Base-by-base conservation (phyloP, 2,888 invertebrate species). In the Xylota segnis region DNA sequence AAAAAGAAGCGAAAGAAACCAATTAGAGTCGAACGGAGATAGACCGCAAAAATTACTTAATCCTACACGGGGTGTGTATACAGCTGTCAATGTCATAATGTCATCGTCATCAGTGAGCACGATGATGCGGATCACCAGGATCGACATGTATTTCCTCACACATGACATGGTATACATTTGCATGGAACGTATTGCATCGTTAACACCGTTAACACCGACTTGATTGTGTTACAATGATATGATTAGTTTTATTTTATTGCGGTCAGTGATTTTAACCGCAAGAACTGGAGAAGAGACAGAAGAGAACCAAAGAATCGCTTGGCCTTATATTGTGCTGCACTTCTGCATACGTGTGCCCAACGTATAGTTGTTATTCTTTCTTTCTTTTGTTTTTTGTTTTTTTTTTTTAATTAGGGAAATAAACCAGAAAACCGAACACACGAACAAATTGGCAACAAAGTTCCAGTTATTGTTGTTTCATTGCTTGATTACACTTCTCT, bases 351-450 rank as follows among this genome's bases (percentile, higher is more conserved):
- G 47, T 61, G 61, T 52, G 16, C 32, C 14, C n/a, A 18, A 18
- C 47, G 58, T 43, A 37, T 68, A n/a, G 0, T 3, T 0, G 18
- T 27, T 18, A 10, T 27, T 68, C n/a, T 16, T 56, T 9, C 58
- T 37, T 68, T 18, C 10, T 54, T 5, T 58, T 56, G 45, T 45
- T 45, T 16, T n/a, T n/a, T n/a, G n/a, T n/a, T 58, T 68, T 40
- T 61, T 78, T 74, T 70, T 34, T 66, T 78, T 78, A 83, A 78
- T 83, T 78, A 72, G 83, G 59, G 45, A 66, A 81, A 59, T 81
- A 65, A 59, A 79, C 59, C 75, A 66, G 66, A 74, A 40, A 29
- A 29, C 32, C 18, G 27, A 37, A 66, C 34, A 34, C 34, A 37
- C 45, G 52, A 75, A 75, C 75, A 74, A 81, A 81, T 74, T 70